phyloP scores from a whole-genome alignment of 2,797 vertebrate genomes.

The Pangasius macronema region DNA sequence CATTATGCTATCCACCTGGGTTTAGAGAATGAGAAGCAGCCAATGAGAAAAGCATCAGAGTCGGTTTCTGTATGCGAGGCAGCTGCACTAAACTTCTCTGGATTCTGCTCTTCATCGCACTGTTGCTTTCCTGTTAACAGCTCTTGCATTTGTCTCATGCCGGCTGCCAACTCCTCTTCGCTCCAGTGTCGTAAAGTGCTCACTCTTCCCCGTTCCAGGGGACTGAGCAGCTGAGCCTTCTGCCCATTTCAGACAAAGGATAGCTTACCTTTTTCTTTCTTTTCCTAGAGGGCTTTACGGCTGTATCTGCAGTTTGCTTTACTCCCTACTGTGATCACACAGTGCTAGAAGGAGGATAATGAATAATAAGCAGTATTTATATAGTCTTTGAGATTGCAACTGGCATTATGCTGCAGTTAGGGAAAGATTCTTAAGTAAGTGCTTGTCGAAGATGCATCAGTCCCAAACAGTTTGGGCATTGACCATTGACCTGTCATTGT shows the following conservation, averaged over 20 bases:
- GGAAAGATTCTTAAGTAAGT: not conserved
- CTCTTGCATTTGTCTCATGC: constrained; percentile 1
- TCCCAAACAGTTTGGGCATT: not conserved
- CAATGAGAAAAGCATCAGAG: not conserved
- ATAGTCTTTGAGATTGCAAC: not conserved
- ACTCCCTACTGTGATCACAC: not conserved
- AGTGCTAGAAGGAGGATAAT: not conserved
- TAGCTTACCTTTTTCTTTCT: not conserved
- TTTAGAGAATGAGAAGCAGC: constrained; percentile 1
- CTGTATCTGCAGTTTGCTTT: constrained; percentile 1
- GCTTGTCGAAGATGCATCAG: not conserved
- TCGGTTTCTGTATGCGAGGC: not conserved
- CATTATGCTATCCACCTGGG: not conserved
- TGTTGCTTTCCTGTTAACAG: constrained; percentile 1
- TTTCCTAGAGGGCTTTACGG: not conserved
- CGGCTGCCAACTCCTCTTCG: not conserved
- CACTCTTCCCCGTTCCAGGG: not conserved
- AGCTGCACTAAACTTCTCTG: not conserved
- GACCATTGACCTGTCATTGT: not conserved
- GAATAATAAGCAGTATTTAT: constrained; percentile 14
- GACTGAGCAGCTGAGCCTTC: not conserved
- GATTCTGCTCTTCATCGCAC: not conserved
- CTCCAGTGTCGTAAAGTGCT: not conserved
- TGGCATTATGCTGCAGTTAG: not conserved
- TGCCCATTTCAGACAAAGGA: constrained; percentile 3